Base-by-base conservation (phyloP, 2,888 invertebrate species). In the Melipona beecheii region DNA sequence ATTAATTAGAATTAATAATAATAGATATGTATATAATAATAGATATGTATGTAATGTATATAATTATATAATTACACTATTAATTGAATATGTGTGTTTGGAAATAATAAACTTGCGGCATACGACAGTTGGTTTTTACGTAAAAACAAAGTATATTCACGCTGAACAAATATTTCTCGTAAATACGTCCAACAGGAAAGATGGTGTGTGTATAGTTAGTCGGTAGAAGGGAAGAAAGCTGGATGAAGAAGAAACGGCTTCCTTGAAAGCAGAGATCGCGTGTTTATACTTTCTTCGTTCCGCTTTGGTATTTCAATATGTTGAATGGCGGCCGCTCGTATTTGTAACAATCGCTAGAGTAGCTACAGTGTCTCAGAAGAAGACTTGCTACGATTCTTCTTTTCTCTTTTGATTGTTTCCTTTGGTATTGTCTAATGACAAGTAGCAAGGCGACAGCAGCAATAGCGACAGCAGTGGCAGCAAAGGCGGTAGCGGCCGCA, bases 371-470 rank as follows among this genome's bases (percentile, higher is more conserved):
- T 70, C 31, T 31, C 58, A 72, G 81, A 83, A 85, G 83, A 87
- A 85, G 86, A 87, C 36, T 87, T 86, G 84, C 84, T 86, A 83
- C 81, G 17, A 27, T 17, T 64, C 64, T 31, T 86, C 80, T 85
- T 65, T 74, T 81, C 74, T 73, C 50, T 80, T 58, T 77, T 71
- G 58, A 69, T 76, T 84, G 69, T 81, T 78, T 75, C 75, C 74
- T 54, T 31, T 62, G 76, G 78, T 75, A 52, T 72, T 65, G 36
- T 72, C 65, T 68, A 72, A 66, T 19, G 54, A 15, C 52, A 71
- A 70, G 80, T 78, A 83, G 68, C 95, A 95, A 94, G 95, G 94
- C 95, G 95, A 74, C 82, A 54, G 64, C 27, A 52, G 81, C 69
- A 79, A 81, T 79, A 81, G 81, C 73, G 69, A 56, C 81, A 81